Conservation (phyloP, 2,888 invertebrate genomes). For the Pandemis heparana region DNA sequence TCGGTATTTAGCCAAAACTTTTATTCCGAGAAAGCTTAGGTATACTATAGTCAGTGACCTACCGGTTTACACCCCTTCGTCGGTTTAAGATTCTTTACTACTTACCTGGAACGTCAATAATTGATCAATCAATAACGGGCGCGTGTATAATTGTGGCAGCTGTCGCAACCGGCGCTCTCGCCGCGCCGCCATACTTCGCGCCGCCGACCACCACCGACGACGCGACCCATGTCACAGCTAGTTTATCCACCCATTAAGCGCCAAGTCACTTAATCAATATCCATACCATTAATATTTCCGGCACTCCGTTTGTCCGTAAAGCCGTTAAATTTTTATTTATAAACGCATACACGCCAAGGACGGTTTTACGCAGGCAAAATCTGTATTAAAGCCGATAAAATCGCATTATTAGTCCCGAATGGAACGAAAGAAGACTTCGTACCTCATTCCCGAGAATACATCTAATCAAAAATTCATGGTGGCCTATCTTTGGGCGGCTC, state of each 20-base stretch:
- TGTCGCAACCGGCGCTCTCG: not conserved
- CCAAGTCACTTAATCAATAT: slow-evolving; percentile 29
- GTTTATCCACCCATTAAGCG: slow-evolving; percentile 32
- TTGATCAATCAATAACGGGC: slow-evolving; percentile 1
- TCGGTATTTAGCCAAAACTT: too few species aligned
- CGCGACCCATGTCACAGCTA: slow-evolving; percentile 16
- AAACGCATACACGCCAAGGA: not conserved
- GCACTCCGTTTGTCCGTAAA: slow-evolving; percentile 14
- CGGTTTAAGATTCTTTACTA: not conserved
- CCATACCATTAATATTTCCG: slow-evolving; percentile 17
- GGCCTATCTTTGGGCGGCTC: slow-evolving; percentile 18
- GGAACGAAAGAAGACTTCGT: slow-evolving; percentile 8
- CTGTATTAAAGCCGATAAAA: slow-evolving; percentile 6
- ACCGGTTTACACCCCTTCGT: not conserved
- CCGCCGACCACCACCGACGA: slow-evolving; percentile 1
- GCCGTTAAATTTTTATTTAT: slow-evolving; percentile 10
- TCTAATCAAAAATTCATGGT: slow-evolving; percentile 27
- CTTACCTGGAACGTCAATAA: not conserved
- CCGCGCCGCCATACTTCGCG: not conserved
- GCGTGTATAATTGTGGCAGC: slow-evolving; percentile 6
- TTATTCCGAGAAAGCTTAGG: too few species aligned
- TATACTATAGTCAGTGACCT: too few species aligned
- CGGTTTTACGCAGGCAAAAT: not conserved
- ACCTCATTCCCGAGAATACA: slow-evolving; percentile 8
- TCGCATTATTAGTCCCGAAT: slow-evolving; percentile 28